Evolutionary conservation across 1,140 invertebrate species (phyloP).

Genomic region (Euwallacea similis): DNA sequence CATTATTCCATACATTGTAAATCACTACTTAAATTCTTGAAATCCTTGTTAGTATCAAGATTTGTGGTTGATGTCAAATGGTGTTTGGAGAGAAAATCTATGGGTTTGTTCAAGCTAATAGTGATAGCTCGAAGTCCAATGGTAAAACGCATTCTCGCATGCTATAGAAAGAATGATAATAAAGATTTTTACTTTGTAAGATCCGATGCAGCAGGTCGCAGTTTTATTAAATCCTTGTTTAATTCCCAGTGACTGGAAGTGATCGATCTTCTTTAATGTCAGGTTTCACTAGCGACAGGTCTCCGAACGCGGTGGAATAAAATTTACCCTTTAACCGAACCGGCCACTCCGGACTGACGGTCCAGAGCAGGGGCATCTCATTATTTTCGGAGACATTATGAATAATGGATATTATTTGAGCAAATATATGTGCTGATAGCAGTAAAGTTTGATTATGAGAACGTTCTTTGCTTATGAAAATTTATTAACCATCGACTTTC

Average conservation of each 20-base stretch:
- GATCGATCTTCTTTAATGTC: conserved; percentile 34
- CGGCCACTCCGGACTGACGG: conserved; percentile 1
- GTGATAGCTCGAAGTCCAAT: background rate
- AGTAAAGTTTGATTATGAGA: background rate
- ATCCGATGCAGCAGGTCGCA: conserved; percentile 5
- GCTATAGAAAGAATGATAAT: too few species aligned
- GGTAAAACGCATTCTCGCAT: background rate
- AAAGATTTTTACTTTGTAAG: too few species aligned
- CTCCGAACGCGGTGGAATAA: conserved; percentile 33
- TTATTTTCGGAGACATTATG: conserved; percentile 23
- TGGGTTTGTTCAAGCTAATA: background rate
- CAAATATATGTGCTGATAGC: background rate
- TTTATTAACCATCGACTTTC: too few species aligned
- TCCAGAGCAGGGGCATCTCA: conserved; percentile 18
- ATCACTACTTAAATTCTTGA: conserved; percentile 23
- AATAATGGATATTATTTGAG: conserved; percentile 12
- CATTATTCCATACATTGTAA: conserved; percentile 24
- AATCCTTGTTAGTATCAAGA: conserved; percentile 26
- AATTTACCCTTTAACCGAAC: conserved; percentile 32
- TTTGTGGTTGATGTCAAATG: conserved; percentile 22
- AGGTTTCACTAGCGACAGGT: conserved; percentile 25
- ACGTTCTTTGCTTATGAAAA: background rate
- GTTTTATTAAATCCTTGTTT: conserved; percentile 31
- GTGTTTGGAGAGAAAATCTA: conserved; percentile 24
- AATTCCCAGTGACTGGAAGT: conserved; percentile 25